phyloP scores from a whole-genome alignment of 1,140 invertebrate species.

The Trichonephila clavipes region DNA sequence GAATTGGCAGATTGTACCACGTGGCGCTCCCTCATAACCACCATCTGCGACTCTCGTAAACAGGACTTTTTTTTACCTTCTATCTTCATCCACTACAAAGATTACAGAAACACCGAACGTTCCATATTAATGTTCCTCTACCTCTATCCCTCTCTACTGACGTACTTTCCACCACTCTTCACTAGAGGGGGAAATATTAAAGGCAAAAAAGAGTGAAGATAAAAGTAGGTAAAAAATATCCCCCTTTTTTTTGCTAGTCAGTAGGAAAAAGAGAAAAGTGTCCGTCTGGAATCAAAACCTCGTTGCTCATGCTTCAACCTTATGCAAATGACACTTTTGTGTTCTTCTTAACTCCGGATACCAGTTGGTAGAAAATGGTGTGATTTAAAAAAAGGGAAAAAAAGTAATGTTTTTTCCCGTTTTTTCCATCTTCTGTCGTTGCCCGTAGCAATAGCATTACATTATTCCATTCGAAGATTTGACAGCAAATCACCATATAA shows the following conservation, averaged over 20 bases:
- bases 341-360: conserved; percentile 32
- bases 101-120: conserved; percentile 65
- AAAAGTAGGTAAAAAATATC: not conserved
- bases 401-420: not conserved
- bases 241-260: not conserved
- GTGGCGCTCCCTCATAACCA: conserved; percentile 53
- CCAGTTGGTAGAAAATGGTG: conserved; percentile 50
- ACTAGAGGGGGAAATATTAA: conserved; percentile 2
- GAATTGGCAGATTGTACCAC: conserved; percentile 56
- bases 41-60: conserved; percentile 64
- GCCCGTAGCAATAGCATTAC: not conserved
- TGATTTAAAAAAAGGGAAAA: conserved; percentile 15
- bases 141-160: not conserved
- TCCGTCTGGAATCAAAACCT: conserved; percentile 55
- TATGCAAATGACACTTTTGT: conserved; percentile 56
- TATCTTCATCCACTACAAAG: conserved; percentile 57
- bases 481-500: conserved; percentile 43
- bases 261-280: conserved; percentile 27
- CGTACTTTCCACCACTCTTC: conserved; percentile 10
- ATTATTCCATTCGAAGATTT: not conserved
- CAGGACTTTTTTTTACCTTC: conserved; percentile 31
- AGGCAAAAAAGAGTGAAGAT: not conserved
- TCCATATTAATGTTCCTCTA: conserved; percentile 60
- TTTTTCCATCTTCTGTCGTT: not conserved
- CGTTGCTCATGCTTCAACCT: conserved; percentile 62